Evolutionary conservation across 2,113 vertebrate species (phyloP).

Genomic region (Neoarius graeffei): DNA sequence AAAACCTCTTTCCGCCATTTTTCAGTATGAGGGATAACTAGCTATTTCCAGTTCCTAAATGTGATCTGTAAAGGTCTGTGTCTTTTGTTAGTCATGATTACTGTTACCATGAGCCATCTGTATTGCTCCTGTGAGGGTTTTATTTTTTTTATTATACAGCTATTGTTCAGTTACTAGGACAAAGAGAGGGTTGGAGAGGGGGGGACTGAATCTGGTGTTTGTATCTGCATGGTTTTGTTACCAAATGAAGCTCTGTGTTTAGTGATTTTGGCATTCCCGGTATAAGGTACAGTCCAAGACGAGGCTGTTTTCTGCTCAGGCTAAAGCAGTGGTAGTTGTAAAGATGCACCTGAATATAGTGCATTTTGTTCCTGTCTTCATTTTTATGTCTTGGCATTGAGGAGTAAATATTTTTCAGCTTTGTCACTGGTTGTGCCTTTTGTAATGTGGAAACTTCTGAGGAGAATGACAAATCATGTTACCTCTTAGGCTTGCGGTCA

Average conservation of each 20-base stretch:
- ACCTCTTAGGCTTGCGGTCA: neutral
- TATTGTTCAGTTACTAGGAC: neutral
- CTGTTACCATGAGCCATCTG: neutral
- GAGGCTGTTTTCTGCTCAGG: neutral
- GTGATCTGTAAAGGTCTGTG: neutral
- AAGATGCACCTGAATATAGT: no score
- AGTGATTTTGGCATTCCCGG: neutral
- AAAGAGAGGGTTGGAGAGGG: neutral
- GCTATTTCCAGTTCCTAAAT: neutral
- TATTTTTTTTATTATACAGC: neutral
- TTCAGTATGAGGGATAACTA: neutral
- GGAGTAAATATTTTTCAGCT: neutral
- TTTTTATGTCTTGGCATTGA: neutral
- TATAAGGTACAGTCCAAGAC: neutral
- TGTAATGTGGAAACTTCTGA: neutral
- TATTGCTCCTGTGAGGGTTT: neutral
- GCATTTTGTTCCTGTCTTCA: neutral
- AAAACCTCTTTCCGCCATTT: conserved; percentile 16
- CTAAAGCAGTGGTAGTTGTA: neutral
- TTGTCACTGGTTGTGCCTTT: neutral
- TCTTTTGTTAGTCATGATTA: neutral
- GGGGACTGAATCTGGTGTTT: neutral
- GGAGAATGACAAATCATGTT: neutral
- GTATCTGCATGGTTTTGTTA: neutral
- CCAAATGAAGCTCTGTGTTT: neutral